Conservation (phyloP, 2,797 vertebrate genomes). For the Rhinoraja longicauda region DNA sequence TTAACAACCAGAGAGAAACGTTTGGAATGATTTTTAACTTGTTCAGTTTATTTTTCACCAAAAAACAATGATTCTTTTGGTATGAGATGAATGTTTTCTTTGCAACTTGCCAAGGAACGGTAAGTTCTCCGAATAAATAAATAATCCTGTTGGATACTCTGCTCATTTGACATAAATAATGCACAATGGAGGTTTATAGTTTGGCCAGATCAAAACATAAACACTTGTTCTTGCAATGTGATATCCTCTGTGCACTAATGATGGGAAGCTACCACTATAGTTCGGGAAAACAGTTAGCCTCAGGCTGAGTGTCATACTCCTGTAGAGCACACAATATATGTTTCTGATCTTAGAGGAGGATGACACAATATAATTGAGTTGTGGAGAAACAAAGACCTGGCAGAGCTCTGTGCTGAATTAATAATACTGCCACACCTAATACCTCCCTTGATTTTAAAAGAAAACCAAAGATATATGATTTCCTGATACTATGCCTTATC, state of each 20-base stretch:
- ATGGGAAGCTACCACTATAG: background rate
- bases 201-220: slow-evolving; percentile 2
- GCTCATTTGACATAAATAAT: slow-evolving; percentile 1
- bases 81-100: background rate
- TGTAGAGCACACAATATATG: background rate
- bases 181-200: background rate
- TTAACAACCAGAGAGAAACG: background rate
- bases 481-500: background rate
- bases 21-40: background rate
- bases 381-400: too few relatives aligned
- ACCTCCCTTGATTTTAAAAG: background rate
- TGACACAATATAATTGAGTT: background rate
- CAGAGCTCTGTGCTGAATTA: background rate
- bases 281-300: background rate
- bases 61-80: background rate
- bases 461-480: background rate
- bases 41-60: background rate
- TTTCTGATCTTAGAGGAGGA: background rate
- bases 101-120: background rate
- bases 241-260: background rate
- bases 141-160: background rate
- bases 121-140: background rate
- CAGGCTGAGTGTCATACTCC: too few relatives aligned
- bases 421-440: background rate
- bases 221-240: background rate